Base-by-base conservation (phyloP, 2,797 vertebrate species). In the Neosilurus hyrtlii region DNA sequence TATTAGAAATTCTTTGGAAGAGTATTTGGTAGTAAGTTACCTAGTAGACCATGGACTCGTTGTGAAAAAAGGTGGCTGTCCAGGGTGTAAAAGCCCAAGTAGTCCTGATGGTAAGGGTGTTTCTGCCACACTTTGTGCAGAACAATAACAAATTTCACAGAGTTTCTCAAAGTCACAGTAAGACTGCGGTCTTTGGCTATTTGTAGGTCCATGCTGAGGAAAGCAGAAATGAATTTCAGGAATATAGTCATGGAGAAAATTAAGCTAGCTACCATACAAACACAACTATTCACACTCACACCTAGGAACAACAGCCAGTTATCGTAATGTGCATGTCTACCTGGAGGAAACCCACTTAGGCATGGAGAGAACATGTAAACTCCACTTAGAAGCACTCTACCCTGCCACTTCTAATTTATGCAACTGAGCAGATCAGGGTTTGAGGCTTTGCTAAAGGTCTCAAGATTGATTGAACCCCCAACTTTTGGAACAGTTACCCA, bases 41-140 rank as follows among this genome's bases (percentile, higher is more conserved):
- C 97, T 89, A 98, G 90, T 37, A 99, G 91, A 24, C 97, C 96
- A n/a, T 97, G 95, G 30, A 96, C 96, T 57, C 89, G 90, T n/a
- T 89, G 71, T 71, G 97, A 97, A 68, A 97, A 86, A 68, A 90
- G 91, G 87, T 95, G 94, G 81, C 93, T 93, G 87, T 97, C 94
- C 85, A 96, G 1, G 4, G 94, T 96, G 72, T 98, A 98, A 80
- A 99, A 95, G 35, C 97, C 97, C 78, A 99, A 91, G 86, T 96
- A 98, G 87, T 96, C 93, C 80, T 90, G 93, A 80, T 96, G 95
- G 57, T 91, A 82, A 0, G 94, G 95, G 76, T 93, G 93, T 81
- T 93, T 93, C 87, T 93, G 94, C 97, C 96, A 97, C 15, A 96
- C 91, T 87, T 95, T 94, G 88, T 98, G 97, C 90, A 95, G 89